Conservation (phyloP, 2,888 invertebrate species). For the Drosophila kanekoi region DNA sequence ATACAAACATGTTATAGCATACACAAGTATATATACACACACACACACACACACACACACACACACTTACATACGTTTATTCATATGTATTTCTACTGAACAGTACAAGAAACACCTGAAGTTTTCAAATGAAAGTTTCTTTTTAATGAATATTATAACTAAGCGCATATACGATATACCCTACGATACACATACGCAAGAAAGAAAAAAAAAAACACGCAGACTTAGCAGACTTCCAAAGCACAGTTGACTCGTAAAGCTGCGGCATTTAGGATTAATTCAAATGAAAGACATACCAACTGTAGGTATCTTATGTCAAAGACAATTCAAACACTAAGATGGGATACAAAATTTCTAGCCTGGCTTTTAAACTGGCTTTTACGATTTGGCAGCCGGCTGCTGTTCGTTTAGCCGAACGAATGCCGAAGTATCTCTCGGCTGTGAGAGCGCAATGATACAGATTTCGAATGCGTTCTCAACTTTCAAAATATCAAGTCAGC, state of each 20-base stretch:
- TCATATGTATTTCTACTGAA: conserved; percentile 76
- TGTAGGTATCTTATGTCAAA: too few species aligned
- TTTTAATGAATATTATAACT: conserved; percentile 70
- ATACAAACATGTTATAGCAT: conserved; percentile 21
- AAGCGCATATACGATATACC: conserved; percentile 66
- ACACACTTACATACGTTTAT: conserved; percentile 37
- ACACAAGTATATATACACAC: conserved; percentile 5
- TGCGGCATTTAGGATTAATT: conserved; percentile 32
- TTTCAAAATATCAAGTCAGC: too few species aligned
- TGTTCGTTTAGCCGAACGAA: too few species aligned
- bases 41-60: conserved; percentile 16
- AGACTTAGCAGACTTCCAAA: conserved; percentile 61
- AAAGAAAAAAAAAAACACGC: conserved; percentile 37
- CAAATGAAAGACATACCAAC: conserved; percentile 18
- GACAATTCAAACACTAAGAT: too few species aligned
- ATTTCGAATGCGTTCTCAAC: too few species aligned
- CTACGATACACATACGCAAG: conserved; percentile 43
- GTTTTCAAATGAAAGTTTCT: conserved; percentile 84
- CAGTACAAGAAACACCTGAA: conserved; percentile 85
- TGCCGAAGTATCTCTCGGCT: too few species aligned
- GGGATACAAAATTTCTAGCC: too few species aligned
- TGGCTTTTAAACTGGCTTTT: too few species aligned
- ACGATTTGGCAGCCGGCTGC: too few species aligned
- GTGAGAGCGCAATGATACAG: too few species aligned
- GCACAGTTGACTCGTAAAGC: conserved; percentile 52